Percentiles rank a stretch among this genome's conserved stretches.
Evolutionary conservation across 2,113 vertebrate genomes (phyloP).

Genomic region (Mormyrus iriodes): DNA sequence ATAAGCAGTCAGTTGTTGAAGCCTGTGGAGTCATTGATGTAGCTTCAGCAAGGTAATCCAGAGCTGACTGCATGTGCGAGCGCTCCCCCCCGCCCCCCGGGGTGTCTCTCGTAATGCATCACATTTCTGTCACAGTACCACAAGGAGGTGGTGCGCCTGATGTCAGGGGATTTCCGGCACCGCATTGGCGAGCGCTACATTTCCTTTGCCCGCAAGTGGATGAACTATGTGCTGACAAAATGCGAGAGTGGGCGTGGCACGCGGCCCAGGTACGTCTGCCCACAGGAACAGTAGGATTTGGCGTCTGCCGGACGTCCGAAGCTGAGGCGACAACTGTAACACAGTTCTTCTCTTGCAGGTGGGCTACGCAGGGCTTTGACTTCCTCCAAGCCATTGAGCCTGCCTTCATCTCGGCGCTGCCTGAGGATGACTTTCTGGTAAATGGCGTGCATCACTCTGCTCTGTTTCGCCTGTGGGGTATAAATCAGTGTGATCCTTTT

Average conservation of each 20-base stretch:
- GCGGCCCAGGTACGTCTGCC: conserved; percentile 80
- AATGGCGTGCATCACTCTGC: conserved; percentile 8
- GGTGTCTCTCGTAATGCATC: background rate
- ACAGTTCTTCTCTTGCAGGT: conserved; percentile 55
- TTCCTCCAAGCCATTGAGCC: conserved; percentile 97
- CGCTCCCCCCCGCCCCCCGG: background rate
- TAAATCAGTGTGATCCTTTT: background rate
- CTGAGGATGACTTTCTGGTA: conserved; percentile 98
- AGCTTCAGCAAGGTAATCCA: background rate
- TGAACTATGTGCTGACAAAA: conserved; percentile 95
- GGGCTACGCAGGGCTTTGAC: conserved; percentile 98
- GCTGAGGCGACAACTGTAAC: background rate
- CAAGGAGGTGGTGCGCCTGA: conserved; percentile 95
- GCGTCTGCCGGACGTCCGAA: background rate
- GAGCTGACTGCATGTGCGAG: background rate
- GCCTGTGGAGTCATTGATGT: background rate
- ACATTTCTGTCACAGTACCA: conserved; percentile 73
- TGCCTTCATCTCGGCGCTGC: conserved; percentile 91
- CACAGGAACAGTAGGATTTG: background rate
- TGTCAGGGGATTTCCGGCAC: conserved; percentile 94
- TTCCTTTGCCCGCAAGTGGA: conserved; percentile 92
- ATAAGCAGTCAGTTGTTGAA: background rate
- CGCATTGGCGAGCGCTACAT: conserved; percentile 96
- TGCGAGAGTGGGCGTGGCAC: conserved; percentile 96
- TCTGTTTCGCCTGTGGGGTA: background rate